A percentile compares a stretch with the other conserved stretches of the same genome.
These are phyloP conservation scores for Agapornis canus DNA, from an alignment of 2,797 vertebrate species.

Conservation along the genomic window DNA sequence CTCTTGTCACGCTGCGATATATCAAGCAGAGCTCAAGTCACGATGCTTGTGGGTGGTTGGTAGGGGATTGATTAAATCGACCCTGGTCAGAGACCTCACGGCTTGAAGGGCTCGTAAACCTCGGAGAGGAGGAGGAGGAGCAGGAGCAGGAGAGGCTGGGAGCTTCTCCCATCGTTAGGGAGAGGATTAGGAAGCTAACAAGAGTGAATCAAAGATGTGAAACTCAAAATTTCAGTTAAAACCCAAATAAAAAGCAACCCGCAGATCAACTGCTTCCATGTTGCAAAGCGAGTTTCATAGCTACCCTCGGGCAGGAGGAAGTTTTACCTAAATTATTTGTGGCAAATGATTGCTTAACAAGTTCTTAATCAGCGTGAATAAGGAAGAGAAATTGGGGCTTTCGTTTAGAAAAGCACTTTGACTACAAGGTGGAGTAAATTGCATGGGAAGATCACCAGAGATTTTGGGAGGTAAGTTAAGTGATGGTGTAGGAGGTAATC, in stretches of 20 bases:
- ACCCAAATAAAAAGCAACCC: background rate
- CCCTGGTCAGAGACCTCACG: rapidly evolving
- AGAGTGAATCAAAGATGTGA: background rate
- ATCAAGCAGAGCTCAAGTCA: background rate
- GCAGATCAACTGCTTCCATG: background rate
- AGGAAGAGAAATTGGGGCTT: background rate
- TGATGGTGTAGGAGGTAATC: background rate
- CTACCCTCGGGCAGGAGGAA: background rate
- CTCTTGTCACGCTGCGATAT: rapidly evolving
- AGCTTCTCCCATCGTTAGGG: background rate
- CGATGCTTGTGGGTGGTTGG: too few relatives aligned
- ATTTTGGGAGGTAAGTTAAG: background rate
- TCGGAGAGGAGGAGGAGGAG: background rate
- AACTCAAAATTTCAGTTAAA: background rate
- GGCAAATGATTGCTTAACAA: background rate
- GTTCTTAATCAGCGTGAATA: background rate
- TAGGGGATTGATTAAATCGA: background rate
- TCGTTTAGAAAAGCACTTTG: background rate
- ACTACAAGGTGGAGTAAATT: background rate
- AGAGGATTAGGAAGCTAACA: rapidly evolving
- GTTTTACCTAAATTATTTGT: background rate
- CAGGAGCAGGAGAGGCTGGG: background rate
- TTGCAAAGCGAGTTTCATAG: background rate
- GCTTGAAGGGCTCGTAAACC: background rate
- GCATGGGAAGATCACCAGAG: background rate